Base-by-base conservation (phyloP, 2,888 invertebrate genomes). In the Neoaliturus tenellus region DNA sequence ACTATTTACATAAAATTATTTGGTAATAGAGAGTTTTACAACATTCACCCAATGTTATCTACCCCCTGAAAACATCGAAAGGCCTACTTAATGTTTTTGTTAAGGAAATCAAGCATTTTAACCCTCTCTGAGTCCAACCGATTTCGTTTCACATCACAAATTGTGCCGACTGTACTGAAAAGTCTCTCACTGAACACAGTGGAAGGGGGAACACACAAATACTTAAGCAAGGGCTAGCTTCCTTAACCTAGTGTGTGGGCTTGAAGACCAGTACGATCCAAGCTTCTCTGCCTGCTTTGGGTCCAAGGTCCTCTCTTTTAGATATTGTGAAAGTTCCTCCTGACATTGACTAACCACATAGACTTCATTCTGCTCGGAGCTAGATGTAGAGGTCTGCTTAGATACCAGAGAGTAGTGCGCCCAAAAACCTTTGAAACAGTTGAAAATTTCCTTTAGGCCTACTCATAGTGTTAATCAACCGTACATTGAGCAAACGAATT, bases 31-130 rank as follows among this genome's bases (percentile, higher is more conserved):
- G 6, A n/a, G 51, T n/a, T 51, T 51, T 51, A 51, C 6, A n/a
- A n/a, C 51, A 51, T 51, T n/a, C n/a, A n/a, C n/a, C n/a, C n/a
- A n/a, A n/a, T n/a, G n/a, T n/a, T n/a, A n/a, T n/a, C n/a, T n/a
- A n/a, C n/a, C n/a, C n/a, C n/a, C n/a, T n/a, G n/a, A n/a, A n/a
- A n/a, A n/a, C n/a, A n/a, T n/a, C n/a, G n/a, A n/a, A n/a, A n/a
- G n/a, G 51, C 51, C 51, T 51, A 51, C 51, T 51, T 51, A 51
- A 51, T 51, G 51, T 51, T 51, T 62, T 62, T 62, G 31, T 62
- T 62, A 28, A 62, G 31, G 17, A 62, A 10, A 62, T 23, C 62
- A 20, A 62, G 25, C 20, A 62, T 62, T 62, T 62, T 62, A 10
- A 62, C 17, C 17, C 62, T 12, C 10, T 62, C 62, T 62, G 62